phyloP scores from a whole-genome alignment of 2,113 vertebrate species.

The Phyllostomus discolor region DNA sequence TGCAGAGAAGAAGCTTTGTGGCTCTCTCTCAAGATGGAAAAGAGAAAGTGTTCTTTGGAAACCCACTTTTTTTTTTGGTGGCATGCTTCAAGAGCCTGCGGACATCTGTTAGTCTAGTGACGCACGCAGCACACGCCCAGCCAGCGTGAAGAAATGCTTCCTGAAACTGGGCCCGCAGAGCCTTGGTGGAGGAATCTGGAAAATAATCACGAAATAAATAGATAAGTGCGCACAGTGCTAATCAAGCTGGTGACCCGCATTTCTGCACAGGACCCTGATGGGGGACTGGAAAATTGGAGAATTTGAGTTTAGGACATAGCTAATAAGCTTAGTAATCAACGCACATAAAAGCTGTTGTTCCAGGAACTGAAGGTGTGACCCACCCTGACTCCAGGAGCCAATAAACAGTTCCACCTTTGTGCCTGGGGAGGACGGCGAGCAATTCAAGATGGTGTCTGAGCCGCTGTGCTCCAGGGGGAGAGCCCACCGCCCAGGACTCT shows the following conservation, averaged over 20 bases:
- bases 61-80: not conserved
- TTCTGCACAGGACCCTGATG: not conserved
- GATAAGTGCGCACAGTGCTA: not conserved
- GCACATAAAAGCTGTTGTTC: too few relatives aligned
- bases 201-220: not conserved
- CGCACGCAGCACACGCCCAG: too few relatives aligned
- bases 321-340: too few relatives aligned
- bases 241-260: not conserved
- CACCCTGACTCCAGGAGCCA: too few relatives aligned
- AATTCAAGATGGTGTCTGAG: too few relatives aligned
- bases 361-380: too few relatives aligned
- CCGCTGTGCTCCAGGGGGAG: too few relatives aligned
- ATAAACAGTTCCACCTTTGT: too few relatives aligned
- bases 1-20: not conserved
- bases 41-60: constrained; percentile 21
- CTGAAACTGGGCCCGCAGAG: not conserved
- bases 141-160: not conserved
- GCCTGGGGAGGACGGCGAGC: too few relatives aligned
- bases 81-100: not conserved
- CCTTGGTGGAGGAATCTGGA: not conserved
- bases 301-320: too few relatives aligned
- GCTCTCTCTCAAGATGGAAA: constrained; percentile 3
- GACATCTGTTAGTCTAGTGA: not conserved
- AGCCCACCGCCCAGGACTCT: too few relatives aligned
- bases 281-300: too few relatives aligned